Conservation (phyloP, 1,140 invertebrate genomes). For the Diabrotica virgifera region DNA sequence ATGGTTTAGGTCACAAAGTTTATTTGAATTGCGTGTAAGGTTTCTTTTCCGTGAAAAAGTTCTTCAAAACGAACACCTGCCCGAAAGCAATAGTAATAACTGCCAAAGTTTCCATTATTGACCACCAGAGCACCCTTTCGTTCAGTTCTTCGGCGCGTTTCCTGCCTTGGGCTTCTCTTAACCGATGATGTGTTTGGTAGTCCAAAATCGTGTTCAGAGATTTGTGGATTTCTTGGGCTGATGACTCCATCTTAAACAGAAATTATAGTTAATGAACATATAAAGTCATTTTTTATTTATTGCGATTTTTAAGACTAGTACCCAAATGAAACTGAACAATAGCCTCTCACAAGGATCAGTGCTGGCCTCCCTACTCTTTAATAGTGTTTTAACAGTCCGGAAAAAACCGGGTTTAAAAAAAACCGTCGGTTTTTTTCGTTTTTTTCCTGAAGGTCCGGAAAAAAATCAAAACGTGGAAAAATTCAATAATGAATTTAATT, state of each 20-base stretch:
- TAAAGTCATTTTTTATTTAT: too few relatives aligned
- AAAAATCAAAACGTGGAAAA: too few relatives aligned
- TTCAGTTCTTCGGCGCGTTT: conserved; percentile 96
- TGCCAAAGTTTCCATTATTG: conserved; percentile 80
- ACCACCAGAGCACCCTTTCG: conserved; percentile 90
- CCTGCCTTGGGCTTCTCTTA: conserved; percentile 90
- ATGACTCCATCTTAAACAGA: conserved; percentile 81
- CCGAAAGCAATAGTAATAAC: conserved; percentile 81
- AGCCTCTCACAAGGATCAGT: too few relatives aligned
- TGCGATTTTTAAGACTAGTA: too few relatives aligned
- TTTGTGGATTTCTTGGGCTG: conserved; percentile 84
- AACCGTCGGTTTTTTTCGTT: too few relatives aligned
- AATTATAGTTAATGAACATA: conserved; percentile 9
- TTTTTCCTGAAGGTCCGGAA: too few relatives aligned
- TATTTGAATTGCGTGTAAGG: conserved; percentile 38
- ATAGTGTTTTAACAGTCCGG: too few relatives aligned
- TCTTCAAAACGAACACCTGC: conserved; percentile 90
- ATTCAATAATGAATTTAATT: too few relatives aligned
- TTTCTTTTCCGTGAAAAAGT: conserved; percentile 91
- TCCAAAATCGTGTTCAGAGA: conserved; percentile 84
- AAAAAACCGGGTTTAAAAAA: too few relatives aligned
- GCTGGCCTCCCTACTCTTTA: too few relatives aligned
- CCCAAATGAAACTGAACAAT: too few relatives aligned
- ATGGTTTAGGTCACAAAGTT: background rate
- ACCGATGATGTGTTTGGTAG: conserved; percentile 93